These are phyloP conservation scores for Sardinella longiceps DNA, from an alignment of 2,797 vertebrate species.

Conservation along the genomic window DNA sequence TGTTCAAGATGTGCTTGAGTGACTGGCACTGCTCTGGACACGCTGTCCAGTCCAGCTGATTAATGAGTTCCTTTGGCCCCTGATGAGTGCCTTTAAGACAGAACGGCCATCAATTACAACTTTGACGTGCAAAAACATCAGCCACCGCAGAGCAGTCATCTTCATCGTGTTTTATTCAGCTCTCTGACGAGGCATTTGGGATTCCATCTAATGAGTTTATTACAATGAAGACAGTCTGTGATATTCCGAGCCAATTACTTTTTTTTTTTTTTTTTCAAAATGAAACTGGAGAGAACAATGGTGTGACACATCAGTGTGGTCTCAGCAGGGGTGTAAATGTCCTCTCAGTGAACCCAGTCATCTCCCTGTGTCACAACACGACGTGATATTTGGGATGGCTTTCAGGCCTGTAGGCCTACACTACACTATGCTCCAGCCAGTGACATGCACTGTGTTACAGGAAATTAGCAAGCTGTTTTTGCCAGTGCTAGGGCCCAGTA, in stretches of 20 bases:
- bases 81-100: conserved; percentile 17
- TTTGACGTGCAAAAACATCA: background rate
- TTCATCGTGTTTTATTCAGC: background rate
- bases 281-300: background rate
- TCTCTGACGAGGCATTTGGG: background rate
- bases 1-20: background rate
- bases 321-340: background rate
- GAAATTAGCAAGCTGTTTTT: conserved; percentile 1
- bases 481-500: background rate
- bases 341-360: background rate
- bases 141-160: background rate
- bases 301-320: background rate
- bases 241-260: background rate
- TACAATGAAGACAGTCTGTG: background rate
- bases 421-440: background rate
- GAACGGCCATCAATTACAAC: background rate
- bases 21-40: background rate
- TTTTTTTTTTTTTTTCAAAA: background rate
- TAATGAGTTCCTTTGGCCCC: background rate
- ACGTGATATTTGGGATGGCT: background rate
- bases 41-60: background rate
- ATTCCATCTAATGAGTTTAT: background rate
- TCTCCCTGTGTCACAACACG: background rate
- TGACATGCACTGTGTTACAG: background rate
- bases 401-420: background rate